phyloP scores from a whole-genome alignment of 2,888 invertebrate genomes.

The Dicyrtoma fusca region DNA sequence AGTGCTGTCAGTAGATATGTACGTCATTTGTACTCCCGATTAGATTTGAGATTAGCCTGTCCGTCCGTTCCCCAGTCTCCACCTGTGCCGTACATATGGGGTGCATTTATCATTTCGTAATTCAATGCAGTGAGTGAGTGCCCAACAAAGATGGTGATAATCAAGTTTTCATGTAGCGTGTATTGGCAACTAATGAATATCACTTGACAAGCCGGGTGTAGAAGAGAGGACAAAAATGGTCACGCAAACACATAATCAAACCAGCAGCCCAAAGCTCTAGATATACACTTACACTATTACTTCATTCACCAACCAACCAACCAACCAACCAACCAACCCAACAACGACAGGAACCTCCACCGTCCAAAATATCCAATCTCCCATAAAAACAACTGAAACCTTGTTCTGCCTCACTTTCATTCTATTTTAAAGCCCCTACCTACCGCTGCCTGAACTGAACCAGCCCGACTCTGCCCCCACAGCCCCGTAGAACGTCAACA shows the following conservation, averaged over 20 bases:
- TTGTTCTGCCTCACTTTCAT: background rate
- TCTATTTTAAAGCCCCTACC: background rate
- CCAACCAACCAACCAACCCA: no score
- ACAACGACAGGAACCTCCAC: background rate
- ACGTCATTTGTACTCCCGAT: conserved; percentile 37
- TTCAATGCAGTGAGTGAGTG: conserved; percentile 20
- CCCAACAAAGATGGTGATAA: conserved; percentile 43
- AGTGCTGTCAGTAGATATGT: conserved; percentile 30
- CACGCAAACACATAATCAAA: conserved; percentile 53
- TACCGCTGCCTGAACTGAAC: no score
- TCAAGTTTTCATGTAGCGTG: conserved; percentile 41
- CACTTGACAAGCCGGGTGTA: conserved; percentile 51
- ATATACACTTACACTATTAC: background rate
- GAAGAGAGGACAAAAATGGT: conserved; percentile 51
- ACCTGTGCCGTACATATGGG: background rate
- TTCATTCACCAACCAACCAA: background rate
- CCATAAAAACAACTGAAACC: background rate
- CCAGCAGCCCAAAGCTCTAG: background rate
- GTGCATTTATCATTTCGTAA: conserved; percentile 19
- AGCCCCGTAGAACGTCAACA: no score
- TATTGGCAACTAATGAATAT: conserved; percentile 49
- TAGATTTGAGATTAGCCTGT: conserved; percentile 32
- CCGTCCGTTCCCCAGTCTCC: background rate
- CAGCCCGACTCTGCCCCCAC: no score
- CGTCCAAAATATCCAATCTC: no score